Percentiles rank a stretch among this genome's conserved stretches.
Evolutionary conservation across 2,797 vertebrate genomes (phyloP).

Genomic region (Euphonia xanthogaster): DNA sequence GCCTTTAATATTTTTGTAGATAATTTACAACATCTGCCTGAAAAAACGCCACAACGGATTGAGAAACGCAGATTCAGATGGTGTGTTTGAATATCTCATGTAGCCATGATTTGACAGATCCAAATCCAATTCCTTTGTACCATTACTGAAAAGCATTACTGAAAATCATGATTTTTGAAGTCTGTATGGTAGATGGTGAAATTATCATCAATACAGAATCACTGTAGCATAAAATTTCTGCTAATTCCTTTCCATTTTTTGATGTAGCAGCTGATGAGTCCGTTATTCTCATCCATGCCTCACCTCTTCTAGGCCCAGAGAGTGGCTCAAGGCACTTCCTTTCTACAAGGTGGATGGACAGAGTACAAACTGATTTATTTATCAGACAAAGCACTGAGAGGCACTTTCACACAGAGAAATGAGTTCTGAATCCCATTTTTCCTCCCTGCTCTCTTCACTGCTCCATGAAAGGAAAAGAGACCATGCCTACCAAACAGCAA

Average conservation of each 20-base stretch:
- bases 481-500: neutral
- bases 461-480: neutral
- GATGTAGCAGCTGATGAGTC: neutral
- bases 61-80: slow-evolving; percentile 50
- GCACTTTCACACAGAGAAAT: neutral
- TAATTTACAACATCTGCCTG: slow-evolving; percentile 69
- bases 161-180: neutral
- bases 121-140: slow-evolving; percentile 24
- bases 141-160: neutral
- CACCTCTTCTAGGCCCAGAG: neutral
- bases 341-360: neutral
- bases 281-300: neutral
- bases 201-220: neutral
- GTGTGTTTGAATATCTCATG: slow-evolving; percentile 40
- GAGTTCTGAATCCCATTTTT: neutral
- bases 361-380: neutral
- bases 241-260: neutral
- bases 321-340: neutral
- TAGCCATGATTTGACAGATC: slow-evolving; percentile 34
- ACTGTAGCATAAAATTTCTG: neutral
- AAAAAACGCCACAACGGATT: slow-evolving; percentile 34
- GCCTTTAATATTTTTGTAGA: slow-evolving; percentile 62
- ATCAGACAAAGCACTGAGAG: neutral
- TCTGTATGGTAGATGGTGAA: neutral
- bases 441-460: neutral